Conservation (phyloP, 2,113 vertebrate genomes). For the Lagenorhynchus albirostris region DNA sequence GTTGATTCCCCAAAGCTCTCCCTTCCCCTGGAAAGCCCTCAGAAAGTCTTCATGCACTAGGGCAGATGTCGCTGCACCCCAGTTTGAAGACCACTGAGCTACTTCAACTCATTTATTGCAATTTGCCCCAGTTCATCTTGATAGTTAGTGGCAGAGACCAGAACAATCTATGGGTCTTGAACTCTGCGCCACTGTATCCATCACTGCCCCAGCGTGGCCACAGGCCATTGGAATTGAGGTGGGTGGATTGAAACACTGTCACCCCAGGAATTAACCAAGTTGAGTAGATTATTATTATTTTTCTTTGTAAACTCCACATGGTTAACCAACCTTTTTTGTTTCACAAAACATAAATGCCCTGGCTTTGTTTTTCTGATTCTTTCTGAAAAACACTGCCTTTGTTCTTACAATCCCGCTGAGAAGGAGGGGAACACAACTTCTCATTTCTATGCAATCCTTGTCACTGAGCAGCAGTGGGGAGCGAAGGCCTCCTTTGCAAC, state of each 20-base stretch:
- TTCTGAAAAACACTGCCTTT: constrained; percentile 46
- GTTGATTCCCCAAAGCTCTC: background rate
- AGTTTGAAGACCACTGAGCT: background rate
- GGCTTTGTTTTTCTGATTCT: background rate
- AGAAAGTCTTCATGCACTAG: background rate
- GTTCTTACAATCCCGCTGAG: constrained; percentile 24
- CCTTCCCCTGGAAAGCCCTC: background rate
- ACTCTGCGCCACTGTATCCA: background rate
- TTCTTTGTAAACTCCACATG: background rate
- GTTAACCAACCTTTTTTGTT: background rate
- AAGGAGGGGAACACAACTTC: background rate
- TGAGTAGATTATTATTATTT: background rate
- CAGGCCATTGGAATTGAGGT: rapidly evolving
- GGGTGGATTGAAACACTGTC: background rate
- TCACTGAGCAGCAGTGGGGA: background rate
- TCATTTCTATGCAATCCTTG: constrained; percentile 54
- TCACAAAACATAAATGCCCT: constrained; percentile 52
- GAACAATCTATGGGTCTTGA: background rate
- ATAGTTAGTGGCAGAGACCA: background rate
- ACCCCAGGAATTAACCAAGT: background rate
- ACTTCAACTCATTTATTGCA: background rate
- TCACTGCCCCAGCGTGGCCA: background rate
- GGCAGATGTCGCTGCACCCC: background rate
- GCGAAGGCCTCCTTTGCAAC: background rate
- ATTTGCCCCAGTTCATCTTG: background rate